Base-by-base conservation (phyloP, 2,888 invertebrate species). In the Coronaproctus castanopsis region DNA sequence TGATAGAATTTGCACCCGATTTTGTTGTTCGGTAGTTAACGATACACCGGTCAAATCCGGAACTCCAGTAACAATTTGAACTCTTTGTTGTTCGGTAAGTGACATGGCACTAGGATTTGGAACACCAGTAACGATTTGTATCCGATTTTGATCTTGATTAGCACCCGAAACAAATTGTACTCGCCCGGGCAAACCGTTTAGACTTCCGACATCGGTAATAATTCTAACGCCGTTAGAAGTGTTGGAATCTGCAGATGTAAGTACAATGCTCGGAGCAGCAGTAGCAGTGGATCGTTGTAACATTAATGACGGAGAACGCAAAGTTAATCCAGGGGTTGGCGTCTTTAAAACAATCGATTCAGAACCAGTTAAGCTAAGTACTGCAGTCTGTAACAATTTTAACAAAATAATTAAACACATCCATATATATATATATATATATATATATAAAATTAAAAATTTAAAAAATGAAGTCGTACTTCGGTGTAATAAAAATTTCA, bases 331-430 rank as follows among this genome's bases (percentile, higher is more conserved):
- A 14, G 36, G 14, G 8, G 57, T 58, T 19, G 61, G 57, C 8
- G 59, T 61, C 62, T 66, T 67, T 50, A 67, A 62, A 21, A 67
- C 63, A 50, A 67, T 62, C 8, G 66, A 66, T 58, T 67, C 67
- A 8, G 65, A 59, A 54, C 64, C 64, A 58, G 64, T 60, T 36
- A 66, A 62, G 56, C 67, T 67, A 24, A 67, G 58, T 52, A 67
- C 67, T 19, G 67, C 67, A 36, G 67, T 67, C 65, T 67, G 65
- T 24, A 65, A 64, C 51, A 24, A 56, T 22, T n/a, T n/a, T n/a
- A n/a, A n/a, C n/a, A n/a, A 10, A 21, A 52, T 36, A 54, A 57
- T 2, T 18, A n/a, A n/a, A n/a, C n/a, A n/a, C n/a, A n/a, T n/a
- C n/a, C n/a, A n/a, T n/a, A n/a, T n/a, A n/a, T n/a, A n/a, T n/a